Evolutionary conservation across 1,140 invertebrate genomes (phyloP).

Genomic region (roundworm (Caenorhabditis elegans)): WBcel235 BX284605.5:12781001-12781500

Average conservation of each 20-base stretch:
- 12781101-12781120: neutral
- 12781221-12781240: neutral
- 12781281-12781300: too few relatives aligned
- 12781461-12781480: conserved; percentile 24
- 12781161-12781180: neutral
- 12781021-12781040: conserved; percentile 41
- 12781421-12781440: conserved; percentile 43
- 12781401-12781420: conserved; percentile 8
- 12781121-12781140: neutral
- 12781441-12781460: conserved; percentile 29
- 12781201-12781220: neutral
- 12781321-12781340: too few relatives aligned
- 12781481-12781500: neutral
- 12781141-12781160: neutral
- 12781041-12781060: conserved; percentile 12
- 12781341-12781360: too few relatives aligned
- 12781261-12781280: too few relatives aligned
- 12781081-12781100: neutral
- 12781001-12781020: conserved; percentile 37
- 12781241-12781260: too few relatives aligned
- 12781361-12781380: too few relatives aligned
- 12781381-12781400: too few relatives aligned
- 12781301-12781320: too few relatives aligned
- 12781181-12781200: neutral
- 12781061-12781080: conserved; percentile 27